Evolutionary conservation across 2,113 vertebrate species (phyloP).

Genomic region (Protobothrops mucrosquamatus): DNA sequence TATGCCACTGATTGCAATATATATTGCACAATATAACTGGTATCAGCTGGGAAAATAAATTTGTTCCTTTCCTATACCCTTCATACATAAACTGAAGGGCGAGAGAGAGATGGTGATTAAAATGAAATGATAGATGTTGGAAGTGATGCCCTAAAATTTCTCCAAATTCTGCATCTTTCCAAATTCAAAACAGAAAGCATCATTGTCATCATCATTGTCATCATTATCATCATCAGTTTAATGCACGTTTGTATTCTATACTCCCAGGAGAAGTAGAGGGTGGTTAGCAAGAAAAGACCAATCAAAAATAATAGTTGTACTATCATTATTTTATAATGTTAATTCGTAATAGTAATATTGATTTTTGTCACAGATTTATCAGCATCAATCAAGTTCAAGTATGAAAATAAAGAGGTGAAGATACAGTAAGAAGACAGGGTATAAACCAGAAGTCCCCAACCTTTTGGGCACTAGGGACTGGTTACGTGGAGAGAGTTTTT

Average conservation of each 20-base stretch:
- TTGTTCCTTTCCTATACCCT: not conserved
- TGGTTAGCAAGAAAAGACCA: not conserved
- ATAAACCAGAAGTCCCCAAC: not conserved
- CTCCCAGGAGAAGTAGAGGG: not conserved
- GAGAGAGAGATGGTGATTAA: not conserved
- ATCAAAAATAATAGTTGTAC: not conserved
- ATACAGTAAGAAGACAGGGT: not conserved
- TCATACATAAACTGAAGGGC: not conserved
- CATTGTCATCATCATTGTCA: not conserved
- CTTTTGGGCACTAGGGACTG: too few species aligned
- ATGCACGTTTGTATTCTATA: not conserved
- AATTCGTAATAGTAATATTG: not conserved
- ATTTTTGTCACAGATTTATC: not conserved
- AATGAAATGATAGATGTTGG: not conserved
- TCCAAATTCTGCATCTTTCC: not conserved
- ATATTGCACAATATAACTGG: not conserved
- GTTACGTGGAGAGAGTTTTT: too few species aligned
- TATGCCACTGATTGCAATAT: not conserved
- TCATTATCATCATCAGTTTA: not conserved
- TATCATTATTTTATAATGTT: not conserved
- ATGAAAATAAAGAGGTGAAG: not conserved
- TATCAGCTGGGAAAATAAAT: not conserved
- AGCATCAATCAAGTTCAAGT: not conserved
- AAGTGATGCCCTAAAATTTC: not conserved
- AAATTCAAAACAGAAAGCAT: not conserved